Evolutionary conservation across 2,888 invertebrate genomes (phyloP), one percentile per base, ranked within the genome.

Genomic region (Pardosa pseudoannulata): DNA sequence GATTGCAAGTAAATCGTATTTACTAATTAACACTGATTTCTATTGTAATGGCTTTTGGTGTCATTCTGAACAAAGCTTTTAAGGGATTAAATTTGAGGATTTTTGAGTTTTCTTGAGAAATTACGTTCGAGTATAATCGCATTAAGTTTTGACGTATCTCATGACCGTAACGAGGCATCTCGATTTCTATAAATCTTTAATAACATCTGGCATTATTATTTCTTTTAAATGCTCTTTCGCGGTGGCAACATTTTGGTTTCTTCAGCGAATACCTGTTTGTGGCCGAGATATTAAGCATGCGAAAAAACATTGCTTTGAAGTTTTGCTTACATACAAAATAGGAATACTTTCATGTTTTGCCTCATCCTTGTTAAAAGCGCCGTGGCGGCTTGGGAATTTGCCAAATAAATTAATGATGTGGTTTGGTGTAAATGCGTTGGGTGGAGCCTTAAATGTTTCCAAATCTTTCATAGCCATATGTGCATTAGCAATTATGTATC

Each of bases 1-100:
- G 23, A 56, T 56, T 56, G 56, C 56, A 56, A 23, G 56, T 56
- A 56, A 56, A 56, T 56, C 56, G 56, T 56, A 56, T 56, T 56
- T 56, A 23, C 56, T 56, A 56, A 56, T 56, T 56, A 56, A 56
- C 56, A 56, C 56, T 56, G 56, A 56, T 56, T 56, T 23, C 56
- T 56, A 56, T 56, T 56, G 56, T 56, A 56, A 56, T 56, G 56
- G 56, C 56, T 56, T 56, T 56, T 23, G 23, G 56, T 56, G 56
- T 56, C 56, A 56, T 56, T 56, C 23, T 11, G 23, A 56, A 23
- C 23, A 23, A 56, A 56, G 56, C 56, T 56, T 56, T 56, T 56
- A 56, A 56, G 23, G 56, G 56, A 56, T 56, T 56, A 56, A 56
- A 56, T 16, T 56, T 11, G 56, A 23, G 23, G 56, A 56, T 56